Conservation (phyloP, 2,797 vertebrate genomes). For the Adelosebastes latens region DNA sequence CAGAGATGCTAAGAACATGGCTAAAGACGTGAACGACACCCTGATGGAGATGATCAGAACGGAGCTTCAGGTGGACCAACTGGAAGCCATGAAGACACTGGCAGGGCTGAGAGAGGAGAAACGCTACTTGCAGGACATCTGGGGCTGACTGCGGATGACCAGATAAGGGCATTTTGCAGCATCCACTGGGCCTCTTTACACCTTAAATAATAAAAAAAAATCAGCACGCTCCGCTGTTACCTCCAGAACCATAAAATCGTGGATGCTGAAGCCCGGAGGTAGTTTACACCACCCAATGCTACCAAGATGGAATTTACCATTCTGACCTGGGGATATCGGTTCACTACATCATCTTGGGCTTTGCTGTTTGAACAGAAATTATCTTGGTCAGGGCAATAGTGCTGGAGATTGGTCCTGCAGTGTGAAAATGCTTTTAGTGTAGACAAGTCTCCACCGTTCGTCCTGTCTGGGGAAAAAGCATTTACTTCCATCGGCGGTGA, state of each 20-base stretch:
- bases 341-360: conserved; percentile 62
- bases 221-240: conserved; percentile 60
- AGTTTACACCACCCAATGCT: conserved; percentile 49
- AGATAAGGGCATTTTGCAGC: conserved; percentile 34
- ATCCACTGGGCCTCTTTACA: conserved; percentile 23
- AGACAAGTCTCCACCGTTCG: conserved; percentile 43
- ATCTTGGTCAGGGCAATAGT: conserved; percentile 63
- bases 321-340: conserved; percentile 63
- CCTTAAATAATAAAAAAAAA: conserved; percentile 8
- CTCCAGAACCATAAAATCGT: conserved; percentile 52
- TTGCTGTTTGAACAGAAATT: conserved; percentile 68
- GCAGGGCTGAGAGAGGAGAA: conserved; percentile 89
- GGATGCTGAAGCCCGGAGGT: conserved; percentile 47
- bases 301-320: conserved; percentile 53
- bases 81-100: conserved; percentile 90
- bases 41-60: conserved; percentile 86
- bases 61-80: conserved; percentile 84
- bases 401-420: conserved; percentile 64
- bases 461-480: conserved; percentile 59
- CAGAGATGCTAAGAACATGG: conserved; percentile 97
- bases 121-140: conserved; percentile 94
- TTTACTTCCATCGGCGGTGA: conserved; percentile 60
- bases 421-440: conserved; percentile 74
- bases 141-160: conserved; percentile 82
- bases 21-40: conserved; percentile 89